These are phyloP conservation scores for Neodon shergylaensis DNA, from an alignment of 2,113 vertebrate species.

Conservation along the genomic window DNA sequence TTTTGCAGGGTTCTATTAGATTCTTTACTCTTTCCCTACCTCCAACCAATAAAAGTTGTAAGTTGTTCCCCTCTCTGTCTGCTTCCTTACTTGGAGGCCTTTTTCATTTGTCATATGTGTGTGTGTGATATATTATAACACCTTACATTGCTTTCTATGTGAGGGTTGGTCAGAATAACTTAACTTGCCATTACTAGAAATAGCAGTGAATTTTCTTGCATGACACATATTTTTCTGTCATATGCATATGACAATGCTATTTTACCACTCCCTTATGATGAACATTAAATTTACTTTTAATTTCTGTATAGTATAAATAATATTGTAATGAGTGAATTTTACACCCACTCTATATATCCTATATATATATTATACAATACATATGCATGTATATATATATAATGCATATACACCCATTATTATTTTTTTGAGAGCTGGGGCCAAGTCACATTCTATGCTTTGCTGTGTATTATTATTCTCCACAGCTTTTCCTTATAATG, in stretches of 20 bases:
- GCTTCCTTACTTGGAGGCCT: not conserved
- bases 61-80: not conserved
- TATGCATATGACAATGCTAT: not conserved
- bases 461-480: not conserved
- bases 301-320: constrained; percentile 21
- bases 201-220: not conserved
- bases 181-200: constrained; percentile 26
- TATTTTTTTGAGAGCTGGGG: not conserved
- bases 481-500: not conserved
- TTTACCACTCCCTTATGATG: not conserved
- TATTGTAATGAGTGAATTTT: not conserved
- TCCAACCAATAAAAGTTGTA: not conserved
- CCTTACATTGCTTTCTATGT: constrained; percentile 35
- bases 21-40: not conserved
- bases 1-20: not conserved
- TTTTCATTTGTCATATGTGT: constrained; percentile 11
- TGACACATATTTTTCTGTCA: not conserved
- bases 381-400: too few relatives aligned
- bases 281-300: not conserved
- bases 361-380: not conserved
- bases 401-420: too few relatives aligned
- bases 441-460: not conserved
- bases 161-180: not conserved
- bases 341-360: not conserved
- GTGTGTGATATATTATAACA: not conserved